Base-by-base conservation (phyloP, 2,797 vertebrate genomes). In the Lacerta bilineata region DNA sequence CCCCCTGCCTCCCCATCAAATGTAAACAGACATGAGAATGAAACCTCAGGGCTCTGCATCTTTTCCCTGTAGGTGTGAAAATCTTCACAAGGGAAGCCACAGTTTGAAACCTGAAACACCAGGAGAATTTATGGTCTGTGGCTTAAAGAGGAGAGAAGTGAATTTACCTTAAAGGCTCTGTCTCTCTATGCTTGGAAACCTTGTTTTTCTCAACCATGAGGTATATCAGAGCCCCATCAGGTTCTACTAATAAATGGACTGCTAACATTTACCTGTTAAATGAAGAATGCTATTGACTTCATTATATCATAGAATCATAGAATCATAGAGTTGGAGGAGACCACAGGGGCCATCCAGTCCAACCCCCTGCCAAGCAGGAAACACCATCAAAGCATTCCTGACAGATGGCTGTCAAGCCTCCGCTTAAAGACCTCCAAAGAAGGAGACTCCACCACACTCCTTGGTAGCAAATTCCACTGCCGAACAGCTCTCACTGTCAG, bases 221-320 rank as follows among this genome's bases (percentile, higher is more conserved):
- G 11, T 2, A 55, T 33, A 3, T 93, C 89, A 81, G 91, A 91
- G 79, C 1, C 0, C 64, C 0, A 0, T 86, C 36, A 10, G 6
- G 1, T 85, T 91, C 4, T 87, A 3, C 25, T 87, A 87, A 23
- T 82, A 90, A 72, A 68, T 50, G 36, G 64, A 41, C 87, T 90
- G 72, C 25, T 93, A 61, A 64, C 0, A 0, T 92, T 91, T 93
- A 89, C 36, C 92, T 91, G 59, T 75, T 88, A 88, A 82, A 43
- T 20, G 3, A 90, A 84, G 91, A 94, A 94, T 93, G 91, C 84
- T 90, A 1, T 66, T 89, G 92, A 76, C 61, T 94, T 89, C 88
- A 78, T 93, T 92, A 92, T 55, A 55, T 33, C 33, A 33, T 33
- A 33, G 33, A 33, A 33, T 33, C 33, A 33, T 33, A 33, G 33